phyloP scores from a whole-genome alignment of 92 coral and sea anemone species.

The Phenganax marumi region DNA sequence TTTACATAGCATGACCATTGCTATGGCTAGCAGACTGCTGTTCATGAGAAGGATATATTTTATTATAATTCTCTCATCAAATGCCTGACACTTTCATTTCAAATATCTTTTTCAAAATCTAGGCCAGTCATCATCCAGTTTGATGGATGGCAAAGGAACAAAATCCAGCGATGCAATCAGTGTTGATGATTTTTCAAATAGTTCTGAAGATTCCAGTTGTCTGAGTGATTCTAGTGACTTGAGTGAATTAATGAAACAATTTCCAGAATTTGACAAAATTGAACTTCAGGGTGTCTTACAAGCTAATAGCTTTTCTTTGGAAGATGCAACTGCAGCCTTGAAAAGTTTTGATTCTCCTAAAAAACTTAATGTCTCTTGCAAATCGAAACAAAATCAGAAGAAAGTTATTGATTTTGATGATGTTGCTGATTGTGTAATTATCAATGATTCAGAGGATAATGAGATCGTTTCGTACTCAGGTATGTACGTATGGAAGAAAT shows the following conservation, averaged over 20 bases:
- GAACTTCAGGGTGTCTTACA: conserved; percentile 15
- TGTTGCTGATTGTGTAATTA: conserved; percentile 25
- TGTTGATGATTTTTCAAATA: not conserved
- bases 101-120: too few relatives aligned
- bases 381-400: not conserved
- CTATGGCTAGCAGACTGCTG: too few relatives aligned
- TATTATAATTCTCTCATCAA: too few relatives aligned
- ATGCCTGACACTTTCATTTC: too few relatives aligned
- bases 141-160: not conserved
- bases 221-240: not conserved
- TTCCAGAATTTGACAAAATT: conserved; percentile 2
- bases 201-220: not conserved
- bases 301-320: conserved; percentile 1
- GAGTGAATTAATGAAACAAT: not conserved
- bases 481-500: not conserved
- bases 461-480: conserved; percentile 18
- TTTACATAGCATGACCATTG: too few relatives aligned
- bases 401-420: conserved; percentile 28
- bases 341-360: conserved; percentile 14
- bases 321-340: conserved; percentile 29
- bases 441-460: not conserved
- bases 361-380: not conserved
- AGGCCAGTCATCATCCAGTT: too few relatives aligned
- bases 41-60: too few relatives aligned
- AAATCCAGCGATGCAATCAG: not conserved